Evolutionary conservation across 2,888 invertebrate species (phyloP).

Genomic region (Taphrorychus bicolor): DNA sequence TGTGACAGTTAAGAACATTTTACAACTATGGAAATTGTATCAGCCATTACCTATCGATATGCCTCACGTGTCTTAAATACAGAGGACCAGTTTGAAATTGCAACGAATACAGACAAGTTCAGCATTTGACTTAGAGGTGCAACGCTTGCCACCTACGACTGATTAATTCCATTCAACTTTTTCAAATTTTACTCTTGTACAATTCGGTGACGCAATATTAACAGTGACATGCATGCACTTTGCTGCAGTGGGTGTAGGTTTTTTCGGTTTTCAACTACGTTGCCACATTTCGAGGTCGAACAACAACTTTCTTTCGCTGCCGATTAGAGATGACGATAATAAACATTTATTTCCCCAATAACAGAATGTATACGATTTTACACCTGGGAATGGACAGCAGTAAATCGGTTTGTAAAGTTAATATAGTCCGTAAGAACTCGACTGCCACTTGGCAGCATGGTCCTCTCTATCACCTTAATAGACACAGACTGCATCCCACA

Average conservation of each 20-base stretch:
- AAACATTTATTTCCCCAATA: background rate
- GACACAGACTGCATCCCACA: conserved; percentile 30
- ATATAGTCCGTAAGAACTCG: background rate
- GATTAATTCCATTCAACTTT: conserved; percentile 17
- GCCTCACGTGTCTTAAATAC: background rate
- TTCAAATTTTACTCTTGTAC: conserved; percentile 15
- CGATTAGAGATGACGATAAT: too few relatives aligned
- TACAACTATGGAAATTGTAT: too few relatives aligned
- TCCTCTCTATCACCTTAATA: conserved; percentile 17
- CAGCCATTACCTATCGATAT: background rate
- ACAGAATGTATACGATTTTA: background rate
- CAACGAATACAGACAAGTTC: background rate
- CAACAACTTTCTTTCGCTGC: too few relatives aligned
- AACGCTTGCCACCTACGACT: background rate
- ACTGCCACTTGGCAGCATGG: conserved; percentile 13
- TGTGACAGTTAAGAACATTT: too few relatives aligned
- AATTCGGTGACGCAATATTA: conserved; percentile 24
- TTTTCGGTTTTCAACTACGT: background rate
- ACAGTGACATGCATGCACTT: conserved; percentile 25
- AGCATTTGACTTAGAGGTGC: too few relatives aligned
- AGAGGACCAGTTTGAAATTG: background rate
- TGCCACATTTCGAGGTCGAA: conserved; percentile 9
- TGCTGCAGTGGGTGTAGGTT: conserved; percentile 24
- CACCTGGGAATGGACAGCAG: background rate
- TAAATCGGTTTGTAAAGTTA: background rate